Conservation (phyloP, 2,113 vertebrate genomes). For the Pseudorectes ferrugineus region DNA sequence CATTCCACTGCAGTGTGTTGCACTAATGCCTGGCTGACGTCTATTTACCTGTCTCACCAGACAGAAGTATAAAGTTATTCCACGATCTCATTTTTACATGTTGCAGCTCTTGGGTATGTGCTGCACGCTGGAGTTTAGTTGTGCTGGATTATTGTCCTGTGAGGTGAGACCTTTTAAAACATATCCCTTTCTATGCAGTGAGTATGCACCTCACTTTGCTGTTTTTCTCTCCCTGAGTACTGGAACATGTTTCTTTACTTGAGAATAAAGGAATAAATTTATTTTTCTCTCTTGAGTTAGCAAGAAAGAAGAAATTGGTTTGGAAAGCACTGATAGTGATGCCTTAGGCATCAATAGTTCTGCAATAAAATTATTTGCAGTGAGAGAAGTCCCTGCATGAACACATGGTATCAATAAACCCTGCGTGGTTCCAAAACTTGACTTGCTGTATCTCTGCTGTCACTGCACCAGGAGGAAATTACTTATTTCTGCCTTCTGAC, state of each 20-base stretch:
- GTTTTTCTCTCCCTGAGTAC: background rate
- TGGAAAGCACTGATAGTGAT: background rate
- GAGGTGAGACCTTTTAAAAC: background rate
- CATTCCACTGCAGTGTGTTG: background rate
- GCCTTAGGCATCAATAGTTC: background rate
- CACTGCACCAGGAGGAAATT: background rate
- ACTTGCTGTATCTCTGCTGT: background rate
- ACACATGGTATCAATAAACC: background rate
- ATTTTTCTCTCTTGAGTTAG: background rate
- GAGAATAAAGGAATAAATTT: background rate
- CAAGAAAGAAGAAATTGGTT: background rate
- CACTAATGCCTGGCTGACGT: background rate
- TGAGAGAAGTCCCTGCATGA: background rate
- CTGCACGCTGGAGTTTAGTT: background rate
- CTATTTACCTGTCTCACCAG: background rate
- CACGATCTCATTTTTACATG: background rate
- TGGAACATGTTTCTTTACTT: background rate
- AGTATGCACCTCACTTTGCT: background rate
- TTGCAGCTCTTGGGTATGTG: background rate
- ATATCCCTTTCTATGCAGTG: background rate
- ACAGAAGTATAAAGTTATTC: background rate
- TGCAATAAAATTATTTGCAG: background rate
- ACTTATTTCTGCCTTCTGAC: background rate
- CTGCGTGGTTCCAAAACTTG: background rate
- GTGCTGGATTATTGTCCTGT: background rate